phyloP scores from a whole-genome alignment of 2,888 invertebrate species.

The Dicranocentrus wangi region DNA sequence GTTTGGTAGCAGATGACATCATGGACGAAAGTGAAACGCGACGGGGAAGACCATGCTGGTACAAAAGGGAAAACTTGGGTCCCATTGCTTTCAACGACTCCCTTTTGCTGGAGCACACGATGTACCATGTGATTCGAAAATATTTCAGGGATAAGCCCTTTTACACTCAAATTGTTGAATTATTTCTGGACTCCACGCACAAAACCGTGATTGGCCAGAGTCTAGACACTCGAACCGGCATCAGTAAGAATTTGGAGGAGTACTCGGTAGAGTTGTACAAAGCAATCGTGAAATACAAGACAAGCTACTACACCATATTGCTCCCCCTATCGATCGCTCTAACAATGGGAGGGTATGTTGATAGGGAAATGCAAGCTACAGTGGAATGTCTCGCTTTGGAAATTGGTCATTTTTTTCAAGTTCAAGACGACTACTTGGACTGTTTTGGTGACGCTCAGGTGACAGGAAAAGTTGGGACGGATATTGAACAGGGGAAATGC shows the following conservation, averaged over 20 bases:
- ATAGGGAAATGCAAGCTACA: too few relatives aligned
- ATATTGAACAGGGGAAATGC: not conserved
- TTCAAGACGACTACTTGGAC: too few relatives aligned
- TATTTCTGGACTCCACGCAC: constrained; percentile 84
- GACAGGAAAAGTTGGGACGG: constrained; percentile 3
- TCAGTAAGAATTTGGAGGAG: too few relatives aligned
- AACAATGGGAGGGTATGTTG: too few relatives aligned
- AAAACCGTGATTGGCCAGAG: constrained; percentile 44
- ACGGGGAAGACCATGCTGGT: constrained; percentile 85
- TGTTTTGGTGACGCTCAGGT: not conserved
- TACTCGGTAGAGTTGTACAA: too few relatives aligned
- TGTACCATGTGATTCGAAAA: constrained; percentile 85
- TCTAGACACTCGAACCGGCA: too few relatives aligned
- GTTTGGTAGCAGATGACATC: constrained; percentile 22
- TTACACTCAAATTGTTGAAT: constrained; percentile 85
- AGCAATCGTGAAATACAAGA: too few relatives aligned
- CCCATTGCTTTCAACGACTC: constrained; percentile 89
- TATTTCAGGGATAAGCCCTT: constrained; percentile 85
- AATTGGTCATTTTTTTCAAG: too few relatives aligned
- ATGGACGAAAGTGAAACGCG: constrained; percentile 16
- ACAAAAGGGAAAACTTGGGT: constrained; percentile 79
- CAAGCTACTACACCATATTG: too few relatives aligned
- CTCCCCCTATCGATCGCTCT: too few relatives aligned
- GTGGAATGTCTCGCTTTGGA: too few relatives aligned
- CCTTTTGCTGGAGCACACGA: constrained; percentile 84